Base-by-base conservation (phyloP, 2,113 vertebrate species). In the Promerops cafer region DNA sequence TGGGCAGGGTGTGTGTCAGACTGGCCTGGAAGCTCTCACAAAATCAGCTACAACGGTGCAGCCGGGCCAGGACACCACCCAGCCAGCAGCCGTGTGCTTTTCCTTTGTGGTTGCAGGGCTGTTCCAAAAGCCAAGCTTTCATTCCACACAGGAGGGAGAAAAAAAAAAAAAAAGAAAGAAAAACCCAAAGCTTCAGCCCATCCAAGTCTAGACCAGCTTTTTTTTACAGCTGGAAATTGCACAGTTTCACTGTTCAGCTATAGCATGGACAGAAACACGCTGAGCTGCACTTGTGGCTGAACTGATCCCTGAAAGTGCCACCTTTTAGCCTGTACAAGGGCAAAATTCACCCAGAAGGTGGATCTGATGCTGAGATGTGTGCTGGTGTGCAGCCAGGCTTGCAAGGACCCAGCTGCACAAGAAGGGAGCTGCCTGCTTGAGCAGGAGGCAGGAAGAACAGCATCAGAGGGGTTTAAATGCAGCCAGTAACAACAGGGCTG, bases 51-150 rank as follows among this genome's bases (percentile, higher is more conserved):
- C 87, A 82, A 52, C 0, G 1, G 65, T 10, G 49, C 80, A 87
- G 22, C 22, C 0, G 0, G 79, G 96, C 94, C 94, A 90, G 90
- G 90, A 93, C 95, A 88, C 91, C 95, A 89, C 94, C 94, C 90
- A 94, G 93, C 93, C 96, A 92, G 93, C 90, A 80, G 92, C 90
- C 28, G 0, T 90, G 17, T 47, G 88, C 96, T 94, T 88, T 94
- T 94, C 96, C 92, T 94, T 86, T 94, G 90, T 66, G 92, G 93
- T 72, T 89, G 50, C 77, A 83, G 63, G 65, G 60, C 83, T 50
- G 16, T 26, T 88, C 85, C 90, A 91, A 93, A 96, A 94, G 56
- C 64, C 69, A 83, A 89, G 60, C 44, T 83, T 93, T 60, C 64
- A 56, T 71, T 96, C 88, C 92, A 95, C 31, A 60, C 82, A 72